A percentile compares a stretch with the other conserved stretches of the same genome.
Evolutionary conservation across 2,113 vertebrate genomes (phyloP).

Genomic region (Pteronura brasiliensis): DNA sequence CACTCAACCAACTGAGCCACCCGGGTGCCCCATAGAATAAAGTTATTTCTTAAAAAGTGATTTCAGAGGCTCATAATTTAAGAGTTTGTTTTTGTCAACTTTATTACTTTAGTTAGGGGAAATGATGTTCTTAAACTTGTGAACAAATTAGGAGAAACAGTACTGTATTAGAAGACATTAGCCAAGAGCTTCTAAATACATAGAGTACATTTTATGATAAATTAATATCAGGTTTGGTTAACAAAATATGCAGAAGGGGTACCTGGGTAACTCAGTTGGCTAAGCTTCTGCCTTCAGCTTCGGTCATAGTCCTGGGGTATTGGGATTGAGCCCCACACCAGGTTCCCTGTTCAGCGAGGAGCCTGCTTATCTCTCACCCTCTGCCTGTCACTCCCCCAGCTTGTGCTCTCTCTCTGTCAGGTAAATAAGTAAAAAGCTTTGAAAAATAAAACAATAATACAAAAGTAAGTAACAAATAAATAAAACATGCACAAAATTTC

Average conservation of each 20-base stretch:
- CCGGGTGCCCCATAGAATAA: not conserved
- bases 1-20: too few species aligned
- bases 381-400: not conserved
- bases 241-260: not conserved
- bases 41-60: not conserved
- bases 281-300: not conserved
- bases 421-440: not conserved
- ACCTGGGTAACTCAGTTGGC: not conserved
- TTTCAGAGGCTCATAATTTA: not conserved
- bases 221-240: not conserved
- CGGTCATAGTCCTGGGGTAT: not conserved
- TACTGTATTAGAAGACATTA: slow-evolving; percentile 19
- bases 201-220: not conserved
- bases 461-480: not conserved
- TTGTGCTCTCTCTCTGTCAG: not conserved
- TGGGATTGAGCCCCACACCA: not conserved
- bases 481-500: not conserved
- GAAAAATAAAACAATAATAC: not conserved
- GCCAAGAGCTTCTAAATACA: not conserved
- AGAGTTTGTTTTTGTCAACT: not conserved
- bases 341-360: not conserved
- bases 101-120: slow-evolving; percentile 39
- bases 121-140: slow-evolving; percentile 62
- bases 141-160: slow-evolving; percentile 16
- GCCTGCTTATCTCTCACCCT: not conserved